Conservation (phyloP, 1,140 invertebrate species). For the Venustaconcha ellipsiformis region DNA sequence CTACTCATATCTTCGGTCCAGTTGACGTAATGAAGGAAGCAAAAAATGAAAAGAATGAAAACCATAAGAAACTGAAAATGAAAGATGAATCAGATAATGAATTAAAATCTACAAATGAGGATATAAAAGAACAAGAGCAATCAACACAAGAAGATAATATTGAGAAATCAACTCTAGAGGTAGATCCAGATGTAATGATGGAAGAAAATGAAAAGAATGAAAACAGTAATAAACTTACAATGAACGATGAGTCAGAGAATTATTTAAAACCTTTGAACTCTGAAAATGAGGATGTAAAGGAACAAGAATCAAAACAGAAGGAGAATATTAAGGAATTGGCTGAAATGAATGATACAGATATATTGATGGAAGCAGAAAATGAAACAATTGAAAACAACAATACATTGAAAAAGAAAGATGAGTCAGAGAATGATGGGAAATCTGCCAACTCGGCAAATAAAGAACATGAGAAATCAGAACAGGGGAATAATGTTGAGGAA, state of each 20-base stretch:
- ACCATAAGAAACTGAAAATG: background rate
- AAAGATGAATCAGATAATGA: background rate
- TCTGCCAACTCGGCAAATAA: too few relatives aligned
- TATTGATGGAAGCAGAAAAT: background rate
- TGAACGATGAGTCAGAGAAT: conserved; percentile 1
- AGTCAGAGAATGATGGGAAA: background rate
- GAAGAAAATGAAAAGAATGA: background rate
- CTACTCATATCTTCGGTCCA: background rate
- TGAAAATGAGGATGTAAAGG: too few relatives aligned
- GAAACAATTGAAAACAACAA: background rate
- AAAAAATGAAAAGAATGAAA: background rate
- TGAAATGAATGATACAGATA: background rate
- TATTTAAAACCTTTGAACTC: too few relatives aligned
- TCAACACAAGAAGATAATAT: background rate
- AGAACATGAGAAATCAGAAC: too few relatives aligned
- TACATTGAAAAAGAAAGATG: background rate
- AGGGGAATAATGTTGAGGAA: background rate
- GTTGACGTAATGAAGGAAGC: background rate
- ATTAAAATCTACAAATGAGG: background rate
- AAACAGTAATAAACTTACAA: background rate
- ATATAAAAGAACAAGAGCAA: too few relatives aligned
- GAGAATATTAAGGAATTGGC: too few relatives aligned
- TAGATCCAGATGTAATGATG: background rate
- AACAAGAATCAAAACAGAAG: background rate
- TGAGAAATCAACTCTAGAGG: background rate